phyloP scores from a whole-genome alignment of 2,797 vertebrate genomes.

The Poecile montanus region DNA sequence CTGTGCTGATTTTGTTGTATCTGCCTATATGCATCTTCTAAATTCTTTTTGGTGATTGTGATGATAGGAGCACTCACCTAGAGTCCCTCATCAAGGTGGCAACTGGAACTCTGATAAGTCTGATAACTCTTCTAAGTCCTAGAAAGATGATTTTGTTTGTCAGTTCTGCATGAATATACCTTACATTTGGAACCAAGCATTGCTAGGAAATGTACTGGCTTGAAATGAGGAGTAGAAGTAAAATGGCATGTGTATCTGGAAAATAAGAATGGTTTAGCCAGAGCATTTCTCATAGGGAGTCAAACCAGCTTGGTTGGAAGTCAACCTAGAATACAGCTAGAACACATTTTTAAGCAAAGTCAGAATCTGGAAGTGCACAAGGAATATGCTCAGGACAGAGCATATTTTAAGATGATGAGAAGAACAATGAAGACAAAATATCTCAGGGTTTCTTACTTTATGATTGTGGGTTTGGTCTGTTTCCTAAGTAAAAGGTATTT shows the following conservation, averaged over 20 bases:
- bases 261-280: neutral
- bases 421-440: neutral
- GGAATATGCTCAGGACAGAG: neutral
- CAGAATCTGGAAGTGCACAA: neutral
- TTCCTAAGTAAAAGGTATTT: neutral
- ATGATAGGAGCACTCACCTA: neutral
- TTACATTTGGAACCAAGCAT: neutral
- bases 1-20: neutral
- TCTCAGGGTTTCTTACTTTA: neutral
- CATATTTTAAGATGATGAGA: neutral
- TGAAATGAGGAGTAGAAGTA: neutral
- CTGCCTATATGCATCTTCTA: neutral
- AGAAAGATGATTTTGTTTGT: neutral
- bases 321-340: neutral
- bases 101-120: neutral
- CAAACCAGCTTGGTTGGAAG: neutral
- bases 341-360: accelerated
- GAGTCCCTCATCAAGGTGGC: neutral
- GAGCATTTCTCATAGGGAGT: neutral
- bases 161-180: accelerated
- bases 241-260: neutral
- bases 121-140: neutral
- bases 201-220: neutral
- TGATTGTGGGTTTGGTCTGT: neutral
- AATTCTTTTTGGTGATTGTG: neutral